phyloP scores from a whole-genome alignment of 2,888 invertebrate species.

The Cheilosia soror region DNA sequence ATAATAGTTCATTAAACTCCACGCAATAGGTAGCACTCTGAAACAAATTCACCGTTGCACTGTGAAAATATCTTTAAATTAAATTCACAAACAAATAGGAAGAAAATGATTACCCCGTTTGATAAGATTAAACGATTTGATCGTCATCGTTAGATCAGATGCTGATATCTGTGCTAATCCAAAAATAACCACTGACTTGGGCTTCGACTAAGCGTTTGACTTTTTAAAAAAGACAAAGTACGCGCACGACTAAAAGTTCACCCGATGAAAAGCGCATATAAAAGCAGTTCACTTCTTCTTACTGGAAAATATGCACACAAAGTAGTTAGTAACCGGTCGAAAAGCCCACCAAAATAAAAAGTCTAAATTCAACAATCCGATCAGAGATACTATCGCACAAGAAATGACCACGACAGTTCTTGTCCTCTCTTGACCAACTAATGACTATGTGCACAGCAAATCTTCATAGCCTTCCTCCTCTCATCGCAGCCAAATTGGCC shows the following conservation, averaged over 20 bases:
- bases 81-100: neutral
- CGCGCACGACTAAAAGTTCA: neutral
- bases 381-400: conserved; percentile 56
- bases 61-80: neutral
- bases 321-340: conserved; percentile 27
- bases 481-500: conserved; percentile 38
- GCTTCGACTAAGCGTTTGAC: too few relatives aligned
- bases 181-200: neutral
- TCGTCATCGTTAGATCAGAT: conserved; percentile 65
- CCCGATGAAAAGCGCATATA: conserved; percentile 19
- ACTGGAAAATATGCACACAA: conserved; percentile 16
- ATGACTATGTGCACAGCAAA: conserved; percentile 42
- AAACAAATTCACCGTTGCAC: neutral
- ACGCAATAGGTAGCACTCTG: conserved; percentile 20
- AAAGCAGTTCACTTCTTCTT: conserved; percentile 14
- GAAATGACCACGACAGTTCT: conserved; percentile 66
- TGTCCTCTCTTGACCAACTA: conserved; percentile 69
- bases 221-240: conserved; percentile 10
- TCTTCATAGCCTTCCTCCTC: conserved; percentile 45
- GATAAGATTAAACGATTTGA: conserved; percentile 76
- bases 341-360: conserved; percentile 29
- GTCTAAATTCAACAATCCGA: conserved; percentile 42
- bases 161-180: neutral
- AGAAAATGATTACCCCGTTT: conserved; percentile 70
- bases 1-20: conserved; percentile 43